Percentiles rank a stretch among this genome's conserved stretches.
These are phyloP conservation scores for Characodon lateralis DNA, from an alignment of 2,797 vertebrate genomes.

Conservation along the genomic window DNA sequence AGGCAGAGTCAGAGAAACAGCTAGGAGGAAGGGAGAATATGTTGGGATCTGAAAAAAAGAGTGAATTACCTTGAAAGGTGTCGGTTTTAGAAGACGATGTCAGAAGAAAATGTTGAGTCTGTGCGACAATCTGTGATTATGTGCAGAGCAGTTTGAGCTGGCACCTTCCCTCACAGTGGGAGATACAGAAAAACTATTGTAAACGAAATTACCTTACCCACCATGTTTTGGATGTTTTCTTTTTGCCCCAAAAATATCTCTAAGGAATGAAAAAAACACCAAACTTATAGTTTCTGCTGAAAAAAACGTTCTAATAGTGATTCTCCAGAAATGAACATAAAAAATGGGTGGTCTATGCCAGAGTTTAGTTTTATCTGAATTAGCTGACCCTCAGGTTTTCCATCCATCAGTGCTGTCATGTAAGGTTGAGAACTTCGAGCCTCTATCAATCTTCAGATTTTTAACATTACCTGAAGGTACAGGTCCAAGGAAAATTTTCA, in stretches of 20 bases:
- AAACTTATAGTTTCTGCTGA: background rate
- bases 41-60: constrained; percentile 14
- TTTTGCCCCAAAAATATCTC: constrained; percentile 75
- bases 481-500: background rate
- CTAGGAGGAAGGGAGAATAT: background rate
- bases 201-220: constrained; percentile 75
- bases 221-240: constrained; percentile 78
- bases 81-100: constrained; percentile 13
- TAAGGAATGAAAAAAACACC: constrained; percentile 65
- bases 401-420: constrained; percentile 16
- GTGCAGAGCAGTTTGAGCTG: constrained; percentile 16
- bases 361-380: constrained; percentile 18
- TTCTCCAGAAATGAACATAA: background rate
- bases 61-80: constrained; percentile 10
- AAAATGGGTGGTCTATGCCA: background rate
- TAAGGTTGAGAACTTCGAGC: background rate
- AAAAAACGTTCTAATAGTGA: constrained; percentile 5
- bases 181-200: constrained; percentile 73
- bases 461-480: constrained; percentile 1
- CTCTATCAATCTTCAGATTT: constrained; percentile 12
- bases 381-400: background rate
- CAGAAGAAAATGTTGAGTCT: background rate
- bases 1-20: background rate
- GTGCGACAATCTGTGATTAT: constrained; percentile 1
- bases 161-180: constrained; percentile 57